A percentile compares a stretch with the other conserved stretches of the same genome.
Conservation (phyloP, 2,888 invertebrate species). For the Dryococelus australis region DNA sequence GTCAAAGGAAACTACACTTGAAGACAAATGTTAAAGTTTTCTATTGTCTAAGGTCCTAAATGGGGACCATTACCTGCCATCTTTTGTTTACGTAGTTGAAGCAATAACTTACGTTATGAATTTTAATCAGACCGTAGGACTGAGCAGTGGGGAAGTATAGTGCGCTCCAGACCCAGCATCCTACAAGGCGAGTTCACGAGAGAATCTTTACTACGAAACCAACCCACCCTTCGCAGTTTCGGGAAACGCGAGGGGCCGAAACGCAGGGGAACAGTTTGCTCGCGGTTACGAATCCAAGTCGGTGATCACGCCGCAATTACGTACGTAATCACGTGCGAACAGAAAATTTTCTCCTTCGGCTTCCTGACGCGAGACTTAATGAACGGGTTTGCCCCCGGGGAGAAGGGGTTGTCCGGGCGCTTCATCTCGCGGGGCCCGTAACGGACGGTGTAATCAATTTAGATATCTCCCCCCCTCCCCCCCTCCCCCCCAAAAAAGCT, state of each 20-base stretch:
- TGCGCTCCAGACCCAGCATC: neutral
- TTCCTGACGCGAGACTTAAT: neutral
- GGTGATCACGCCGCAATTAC: neutral
- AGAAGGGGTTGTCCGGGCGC: neutral
- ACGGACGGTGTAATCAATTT: neutral
- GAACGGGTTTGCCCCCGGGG: neutral
- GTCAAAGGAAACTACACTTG: too few species aligned
- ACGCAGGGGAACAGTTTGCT: neutral
- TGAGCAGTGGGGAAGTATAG: too few species aligned
- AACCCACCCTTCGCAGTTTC: neutral
- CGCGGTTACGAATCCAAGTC: neutral
- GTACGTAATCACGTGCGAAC: neutral
- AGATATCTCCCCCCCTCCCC: neutral
- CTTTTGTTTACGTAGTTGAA: too few species aligned
- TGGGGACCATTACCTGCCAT: too few species aligned
- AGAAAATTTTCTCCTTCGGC: neutral
- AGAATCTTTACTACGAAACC: neutral
- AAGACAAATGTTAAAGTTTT: too few species aligned
- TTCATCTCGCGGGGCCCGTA: neutral
- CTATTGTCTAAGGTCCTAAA: too few species aligned
- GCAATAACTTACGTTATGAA: too few species aligned
- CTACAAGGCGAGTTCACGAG: neutral
- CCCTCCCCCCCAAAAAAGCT: too few species aligned
- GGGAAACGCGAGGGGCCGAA: neutral
- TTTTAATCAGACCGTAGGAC: too few species aligned